Conservation (phyloP, 1,140 invertebrate genomes). For the Papilio machaon region DNA sequence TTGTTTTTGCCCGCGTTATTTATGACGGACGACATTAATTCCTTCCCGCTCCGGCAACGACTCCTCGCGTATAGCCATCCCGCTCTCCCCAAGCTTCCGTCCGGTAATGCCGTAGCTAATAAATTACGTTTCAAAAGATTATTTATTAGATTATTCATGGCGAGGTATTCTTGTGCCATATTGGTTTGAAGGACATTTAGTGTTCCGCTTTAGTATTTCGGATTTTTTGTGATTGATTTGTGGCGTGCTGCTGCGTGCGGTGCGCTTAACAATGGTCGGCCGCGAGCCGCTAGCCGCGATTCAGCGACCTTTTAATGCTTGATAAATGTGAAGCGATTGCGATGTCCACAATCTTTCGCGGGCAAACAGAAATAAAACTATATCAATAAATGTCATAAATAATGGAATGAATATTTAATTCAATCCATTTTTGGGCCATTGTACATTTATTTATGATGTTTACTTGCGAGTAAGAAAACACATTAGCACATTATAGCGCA, state of each 20-base stretch:
- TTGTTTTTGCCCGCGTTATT: slow-evolving; percentile 80
- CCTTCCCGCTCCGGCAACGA: slow-evolving; percentile 53
- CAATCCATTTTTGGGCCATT: neutral
- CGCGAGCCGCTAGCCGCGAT: slow-evolving; percentile 37
- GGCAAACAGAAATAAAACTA: slow-evolving; percentile 26
- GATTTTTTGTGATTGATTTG: slow-evolving; percentile 73
- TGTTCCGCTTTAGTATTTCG: slow-evolving; percentile 55
- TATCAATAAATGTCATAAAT: slow-evolving; percentile 21
- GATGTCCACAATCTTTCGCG: slow-evolving; percentile 21
- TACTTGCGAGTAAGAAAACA: slow-evolving; percentile 3
- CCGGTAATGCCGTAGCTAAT: slow-evolving; percentile 73
- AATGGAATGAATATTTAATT: slow-evolving; percentile 13
- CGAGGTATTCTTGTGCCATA: slow-evolving; percentile 71
- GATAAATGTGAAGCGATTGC: slow-evolving; percentile 49
- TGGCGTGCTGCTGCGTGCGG: slow-evolving; percentile 43
- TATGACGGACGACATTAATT: slow-evolving; percentile 74
- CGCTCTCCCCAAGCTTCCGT: slow-evolving; percentile 67
- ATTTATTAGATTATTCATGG: slow-evolving; percentile 82
- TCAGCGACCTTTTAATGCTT: slow-evolving; percentile 51
- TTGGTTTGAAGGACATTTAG: slow-evolving; percentile 76
- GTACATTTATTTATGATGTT: slow-evolving; percentile 14
- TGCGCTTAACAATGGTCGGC: slow-evolving; percentile 55
- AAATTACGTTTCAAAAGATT: slow-evolving; percentile 79
- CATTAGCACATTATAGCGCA: neutral
- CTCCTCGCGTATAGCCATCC: slow-evolving; percentile 41